phyloP scores from a whole-genome alignment of 2,797 vertebrate species.

The Acomys russatus region DNA sequence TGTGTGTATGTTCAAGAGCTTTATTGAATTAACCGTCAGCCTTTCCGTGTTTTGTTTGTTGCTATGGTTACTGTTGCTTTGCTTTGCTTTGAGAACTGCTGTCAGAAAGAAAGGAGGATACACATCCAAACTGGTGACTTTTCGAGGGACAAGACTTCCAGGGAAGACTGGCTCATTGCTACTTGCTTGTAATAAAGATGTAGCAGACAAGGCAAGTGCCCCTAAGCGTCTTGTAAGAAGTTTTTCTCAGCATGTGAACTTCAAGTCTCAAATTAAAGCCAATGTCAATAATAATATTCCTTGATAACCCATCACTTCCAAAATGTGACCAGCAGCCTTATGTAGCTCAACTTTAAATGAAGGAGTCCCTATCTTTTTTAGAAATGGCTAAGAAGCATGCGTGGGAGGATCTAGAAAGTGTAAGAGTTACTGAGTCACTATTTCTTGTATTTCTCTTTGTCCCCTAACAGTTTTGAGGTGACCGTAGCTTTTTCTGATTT shows the following conservation, averaged over 20 bases:
- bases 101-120: conserved; percentile 56
- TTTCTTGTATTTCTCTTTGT: conserved; percentile 35
- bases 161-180: conserved; percentile 26
- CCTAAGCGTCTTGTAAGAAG: neutral
- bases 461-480: neutral
- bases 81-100: conserved; percentile 29
- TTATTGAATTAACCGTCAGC: conserved; percentile 52
- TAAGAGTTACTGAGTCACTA: neutral
- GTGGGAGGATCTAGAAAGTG: neutral
- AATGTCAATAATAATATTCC: conserved; percentile 21
- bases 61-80: conserved; percentile 40
- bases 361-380: conserved; percentile 9
- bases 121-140: conserved; percentile 3
- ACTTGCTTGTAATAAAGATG: conserved; percentile 61
- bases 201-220: neutral
- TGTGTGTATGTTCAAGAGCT: conserved; percentile 50
- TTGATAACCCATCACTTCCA: neutral
- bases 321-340: neutral
- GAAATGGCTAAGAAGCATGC: neutral
- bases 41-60: conserved; percentile 65
- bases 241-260: neutral
- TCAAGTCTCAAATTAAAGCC: conserved; percentile 39
- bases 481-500: neutral
- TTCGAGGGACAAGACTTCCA: conserved; percentile 1
- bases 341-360: neutral